These are phyloP conservation scores for Aphidius ervi DNA, from an alignment of 1,140 invertebrate species.

Conservation along the genomic window DNA sequence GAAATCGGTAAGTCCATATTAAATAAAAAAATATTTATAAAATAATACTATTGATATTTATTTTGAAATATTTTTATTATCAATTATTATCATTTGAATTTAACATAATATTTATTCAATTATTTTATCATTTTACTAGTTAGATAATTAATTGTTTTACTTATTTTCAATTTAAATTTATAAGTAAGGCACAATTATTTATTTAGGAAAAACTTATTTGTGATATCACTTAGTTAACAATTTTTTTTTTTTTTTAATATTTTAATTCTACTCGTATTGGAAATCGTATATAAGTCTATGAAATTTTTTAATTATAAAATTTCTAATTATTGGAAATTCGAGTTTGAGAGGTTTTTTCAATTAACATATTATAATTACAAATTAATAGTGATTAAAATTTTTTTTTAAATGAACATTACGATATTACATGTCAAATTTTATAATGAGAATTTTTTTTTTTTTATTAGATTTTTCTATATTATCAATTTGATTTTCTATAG, in stretches of 20 bases:
- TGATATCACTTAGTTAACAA: too few relatives aligned
- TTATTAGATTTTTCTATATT: background rate
- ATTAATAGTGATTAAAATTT: background rate
- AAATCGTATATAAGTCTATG: background rate
- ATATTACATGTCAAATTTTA: background rate
- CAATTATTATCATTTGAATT: too few relatives aligned
- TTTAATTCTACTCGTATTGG: too few relatives aligned
- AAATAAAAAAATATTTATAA: background rate
- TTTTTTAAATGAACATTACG: background rate
- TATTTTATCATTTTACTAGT: too few relatives aligned
- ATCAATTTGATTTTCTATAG: too few relatives aligned
- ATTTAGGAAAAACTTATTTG: too few relatives aligned
- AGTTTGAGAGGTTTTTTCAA: constrained; percentile 14
- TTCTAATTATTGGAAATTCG: constrained; percentile 12
- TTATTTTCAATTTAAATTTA: too few relatives aligned
- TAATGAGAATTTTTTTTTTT: background rate
- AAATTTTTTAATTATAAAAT: background rate
- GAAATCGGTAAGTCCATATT: constrained; percentile 75
- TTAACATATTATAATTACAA: background rate
- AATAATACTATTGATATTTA: constrained; percentile 2
- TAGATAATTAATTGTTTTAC: too few relatives aligned
- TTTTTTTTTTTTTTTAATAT: too few relatives aligned
- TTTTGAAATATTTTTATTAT: background rate
- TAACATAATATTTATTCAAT: too few relatives aligned
- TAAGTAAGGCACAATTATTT: too few relatives aligned